Evolutionary conservation across 35 echinoderm and acorn worm genomes (phyloP).

Genomic region (Heliocidaris tuberculata): DNA sequence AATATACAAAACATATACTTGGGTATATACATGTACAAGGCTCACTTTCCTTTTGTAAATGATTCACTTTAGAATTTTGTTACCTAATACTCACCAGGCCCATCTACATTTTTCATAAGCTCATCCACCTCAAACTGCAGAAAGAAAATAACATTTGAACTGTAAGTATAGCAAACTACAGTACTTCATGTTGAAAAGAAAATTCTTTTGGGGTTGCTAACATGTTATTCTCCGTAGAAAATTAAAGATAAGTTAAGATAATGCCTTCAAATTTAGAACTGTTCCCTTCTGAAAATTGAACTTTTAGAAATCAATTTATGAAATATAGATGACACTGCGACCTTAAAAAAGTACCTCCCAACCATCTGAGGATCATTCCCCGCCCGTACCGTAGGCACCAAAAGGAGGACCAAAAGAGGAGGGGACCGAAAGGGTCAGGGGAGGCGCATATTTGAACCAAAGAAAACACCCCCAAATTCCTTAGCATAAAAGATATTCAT

Average conservation of each 20-base stretch:
- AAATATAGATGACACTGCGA: neutral
- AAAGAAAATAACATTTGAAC: constrained; percentile 36
- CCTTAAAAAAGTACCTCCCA: too few relatives aligned
- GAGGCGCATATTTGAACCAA: too few relatives aligned
- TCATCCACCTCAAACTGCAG: constrained; percentile 71
- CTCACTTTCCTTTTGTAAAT: neutral
- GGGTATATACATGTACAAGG: too few relatives aligned
- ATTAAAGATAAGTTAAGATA: neutral
- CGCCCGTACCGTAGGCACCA: too few relatives aligned
- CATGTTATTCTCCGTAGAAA: neutral
- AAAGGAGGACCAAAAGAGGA: too few relatives aligned
- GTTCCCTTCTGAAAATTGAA: neutral
- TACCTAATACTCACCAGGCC: neutral
- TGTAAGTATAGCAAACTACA: neutral
- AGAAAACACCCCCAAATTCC: too few relatives aligned
- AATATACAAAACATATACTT: too few relatives aligned
- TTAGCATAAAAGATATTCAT: too few relatives aligned
- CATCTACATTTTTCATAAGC: constrained; percentile 55
- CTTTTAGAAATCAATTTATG: neutral
- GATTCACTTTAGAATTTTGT: neutral
- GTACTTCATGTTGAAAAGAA: neutral
- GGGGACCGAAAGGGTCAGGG: too few relatives aligned
- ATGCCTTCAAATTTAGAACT: neutral
- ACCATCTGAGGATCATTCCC: too few relatives aligned
- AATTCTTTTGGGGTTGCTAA: neutral